phyloP scores from a whole-genome alignment of 2,888 invertebrate species.

The Boloria euphrosyne region DNA sequence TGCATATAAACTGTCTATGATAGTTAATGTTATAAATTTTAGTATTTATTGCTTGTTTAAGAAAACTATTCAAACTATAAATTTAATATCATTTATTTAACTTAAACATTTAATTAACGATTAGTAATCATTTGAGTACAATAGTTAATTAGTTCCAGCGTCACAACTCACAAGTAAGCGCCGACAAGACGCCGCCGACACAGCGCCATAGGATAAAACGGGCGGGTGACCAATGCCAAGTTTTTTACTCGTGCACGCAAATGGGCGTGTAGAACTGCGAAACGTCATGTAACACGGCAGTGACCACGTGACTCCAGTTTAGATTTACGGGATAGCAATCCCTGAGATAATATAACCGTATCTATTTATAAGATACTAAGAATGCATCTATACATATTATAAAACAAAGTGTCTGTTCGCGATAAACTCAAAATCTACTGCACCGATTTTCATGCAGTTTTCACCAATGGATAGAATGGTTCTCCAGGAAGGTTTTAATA shows the following conservation, averaged over 20 bases:
- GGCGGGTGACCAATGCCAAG: conserved; percentile 64
- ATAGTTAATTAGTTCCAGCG: conserved; percentile 30
- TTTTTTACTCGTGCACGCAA: conserved; percentile 60
- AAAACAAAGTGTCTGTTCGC: too few species aligned
- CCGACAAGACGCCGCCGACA: conserved; percentile 53
- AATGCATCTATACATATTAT: too few species aligned
- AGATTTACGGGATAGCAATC: conserved; percentile 20
- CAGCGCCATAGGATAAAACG: conserved; percentile 64
- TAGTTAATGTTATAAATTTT: too few species aligned
- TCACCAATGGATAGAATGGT: too few species aligned
- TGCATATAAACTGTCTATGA: not conserved
- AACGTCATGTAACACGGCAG: conserved; percentile 52
- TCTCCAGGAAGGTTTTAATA: too few species aligned
- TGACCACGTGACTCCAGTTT: conserved; percentile 37
- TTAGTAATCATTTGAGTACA: not conserved
- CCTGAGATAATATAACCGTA: not conserved
- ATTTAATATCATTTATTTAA: not conserved
- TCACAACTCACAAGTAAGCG: conserved; percentile 41
- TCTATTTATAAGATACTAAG: conserved; percentile 2
- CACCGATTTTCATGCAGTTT: too few species aligned
- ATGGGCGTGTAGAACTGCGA: conserved; percentile 55
- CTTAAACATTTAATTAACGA: not conserved
- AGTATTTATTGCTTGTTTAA: too few species aligned
- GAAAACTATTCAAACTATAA: too few species aligned
- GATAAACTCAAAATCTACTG: too few species aligned